Evolutionary conservation across 2,888 invertebrate genomes (phyloP), one percentile per base, ranked within the genome.

Genomic region (Erannis defoliaria): DNA sequence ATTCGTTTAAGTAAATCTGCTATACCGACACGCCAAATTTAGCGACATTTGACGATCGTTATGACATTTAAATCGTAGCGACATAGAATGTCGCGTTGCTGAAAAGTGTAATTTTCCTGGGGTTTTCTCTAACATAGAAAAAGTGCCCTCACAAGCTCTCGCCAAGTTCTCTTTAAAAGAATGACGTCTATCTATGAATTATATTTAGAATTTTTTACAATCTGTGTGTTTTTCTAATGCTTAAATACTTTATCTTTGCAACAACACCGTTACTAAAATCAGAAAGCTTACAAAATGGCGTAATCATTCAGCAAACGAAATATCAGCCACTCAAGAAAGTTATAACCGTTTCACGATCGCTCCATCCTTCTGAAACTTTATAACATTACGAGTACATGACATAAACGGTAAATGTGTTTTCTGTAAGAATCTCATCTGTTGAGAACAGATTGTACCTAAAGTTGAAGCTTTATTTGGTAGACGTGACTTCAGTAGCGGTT

Each of bases 401-500:
- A 62, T 62, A 62, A 63, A 63, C 58, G 55, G 57, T 31, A 50
- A 55, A 63, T 55, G 58, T 63, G 48, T 58, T 58, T 58, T 54
- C 58, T 21, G 57, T 63, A 58, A 58, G 58, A 57, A 63, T 50
- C 55, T 51, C 63, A 55, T 66, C 43, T 38, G 33, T 55, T 55
- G 62, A 56, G 55, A 62, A 62, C 62, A 62, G 62, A 62, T 57
- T 62, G 46, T 62, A 62, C 58, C 48, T 53, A 57, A 67, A 69
- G 40, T 57, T 55, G 55, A 40, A 51, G 56, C 67, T 62, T 64
- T 72, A 71, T 74, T 70, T 73, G 55, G 62, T 69, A 75, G 72
- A 78, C 75, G 76, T 78, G 76, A 78, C 77, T 70, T 64, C 65
- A 72, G 73, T 74, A 68, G 67, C 68, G 57, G 62, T 68, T 71